A percentile compares a stretch with the other conserved stretches of the same genome.
Conservation (phyloP, 2,888 invertebrate genomes). For the Drosophila putrida region DNA sequence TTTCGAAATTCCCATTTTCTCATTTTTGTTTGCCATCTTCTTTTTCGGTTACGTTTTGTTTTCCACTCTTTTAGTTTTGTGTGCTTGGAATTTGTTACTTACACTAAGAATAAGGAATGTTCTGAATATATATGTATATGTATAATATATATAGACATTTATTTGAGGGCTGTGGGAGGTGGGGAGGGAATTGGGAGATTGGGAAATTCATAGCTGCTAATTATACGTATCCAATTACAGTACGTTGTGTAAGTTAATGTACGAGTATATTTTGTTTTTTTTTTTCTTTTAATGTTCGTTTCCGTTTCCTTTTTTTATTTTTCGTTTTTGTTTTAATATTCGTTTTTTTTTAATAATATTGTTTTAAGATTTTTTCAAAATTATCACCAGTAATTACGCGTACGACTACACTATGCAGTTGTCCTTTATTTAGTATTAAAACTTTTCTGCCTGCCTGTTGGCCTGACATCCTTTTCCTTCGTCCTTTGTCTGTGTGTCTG, state of each 20-base stretch:
- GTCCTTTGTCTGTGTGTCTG: slow-evolving; percentile 53
- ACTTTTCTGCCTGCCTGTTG: slow-evolving; percentile 41
- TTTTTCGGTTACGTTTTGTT: slow-evolving; percentile 28
- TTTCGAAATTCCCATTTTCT: slow-evolving; percentile 22
- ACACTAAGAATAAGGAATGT: slow-evolving; percentile 60
- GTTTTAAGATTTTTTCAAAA: slow-evolving; percentile 75
- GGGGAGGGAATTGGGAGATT: slow-evolving; percentile 9
- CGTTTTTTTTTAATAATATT: slow-evolving; percentile 38
- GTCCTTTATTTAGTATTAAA: slow-evolving; percentile 65
- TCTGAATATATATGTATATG: slow-evolving; percentile 45
- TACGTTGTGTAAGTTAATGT: slow-evolving; percentile 37
- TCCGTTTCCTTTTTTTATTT: slow-evolving; percentile 27
- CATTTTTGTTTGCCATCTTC: slow-evolving; percentile 18
- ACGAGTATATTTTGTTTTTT: slow-evolving; percentile 44
- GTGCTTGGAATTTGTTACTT: slow-evolving; percentile 29
- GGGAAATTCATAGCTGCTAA: slow-evolving; percentile 69
- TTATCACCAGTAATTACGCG: slow-evolving; percentile 85
- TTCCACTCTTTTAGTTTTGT: slow-evolving; percentile 42
- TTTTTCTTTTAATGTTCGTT: slow-evolving; percentile 31
- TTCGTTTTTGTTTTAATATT: slow-evolving; percentile 44
- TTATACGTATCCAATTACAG: slow-evolving; percentile 41
- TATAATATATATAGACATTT: slow-evolving; percentile 74
- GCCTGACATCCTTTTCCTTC: slow-evolving; percentile 32
- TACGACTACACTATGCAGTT: slow-evolving; percentile 83
- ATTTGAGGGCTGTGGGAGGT: slow-evolving; percentile 42